phyloP scores from a whole-genome alignment of 2,888 invertebrate species.

The Standfussiana lucernea region DNA sequence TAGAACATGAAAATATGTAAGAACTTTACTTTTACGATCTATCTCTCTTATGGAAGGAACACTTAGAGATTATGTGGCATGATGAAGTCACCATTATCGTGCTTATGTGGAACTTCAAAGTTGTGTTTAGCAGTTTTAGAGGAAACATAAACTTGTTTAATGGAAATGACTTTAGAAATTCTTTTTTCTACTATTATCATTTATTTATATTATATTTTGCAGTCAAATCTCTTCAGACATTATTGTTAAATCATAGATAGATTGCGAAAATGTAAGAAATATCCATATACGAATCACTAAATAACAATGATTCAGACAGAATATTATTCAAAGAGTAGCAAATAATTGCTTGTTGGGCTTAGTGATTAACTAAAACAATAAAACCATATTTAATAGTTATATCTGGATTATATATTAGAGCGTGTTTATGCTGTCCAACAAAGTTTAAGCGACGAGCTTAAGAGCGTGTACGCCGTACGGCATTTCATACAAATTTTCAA shows the following conservation, averaged over 20 bases:
- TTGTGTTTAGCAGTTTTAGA: background rate
- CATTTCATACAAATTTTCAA: too few relatives aligned
- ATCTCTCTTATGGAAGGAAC: slow-evolving; percentile 5
- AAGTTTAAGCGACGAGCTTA: too few relatives aligned
- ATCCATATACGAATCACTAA: background rate
- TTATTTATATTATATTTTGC: background rate
- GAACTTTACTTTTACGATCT: slow-evolving; percentile 39
- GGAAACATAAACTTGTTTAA: background rate
- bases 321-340: background rate
- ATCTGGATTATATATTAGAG: background rate
- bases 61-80: slow-evolving; percentile 25
- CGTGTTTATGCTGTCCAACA: background rate
- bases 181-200: background rate
- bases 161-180: background rate
- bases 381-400: background rate
- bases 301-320: background rate
- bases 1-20: slow-evolving; percentile 59
- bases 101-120: slow-evolving; percentile 12
- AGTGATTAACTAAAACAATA: background rate
- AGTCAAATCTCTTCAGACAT: background rate
- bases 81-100: slow-evolving; percentile 8
- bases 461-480: too few relatives aligned
- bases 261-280: background rate
- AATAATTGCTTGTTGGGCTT: background rate
- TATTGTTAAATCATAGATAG: background rate